A percentile compares a stretch with the other conserved stretches of the same genome.
Evolutionary conservation across 1,140 invertebrate species (phyloP).

Genomic region (Drosophila bipectinata): DNA sequence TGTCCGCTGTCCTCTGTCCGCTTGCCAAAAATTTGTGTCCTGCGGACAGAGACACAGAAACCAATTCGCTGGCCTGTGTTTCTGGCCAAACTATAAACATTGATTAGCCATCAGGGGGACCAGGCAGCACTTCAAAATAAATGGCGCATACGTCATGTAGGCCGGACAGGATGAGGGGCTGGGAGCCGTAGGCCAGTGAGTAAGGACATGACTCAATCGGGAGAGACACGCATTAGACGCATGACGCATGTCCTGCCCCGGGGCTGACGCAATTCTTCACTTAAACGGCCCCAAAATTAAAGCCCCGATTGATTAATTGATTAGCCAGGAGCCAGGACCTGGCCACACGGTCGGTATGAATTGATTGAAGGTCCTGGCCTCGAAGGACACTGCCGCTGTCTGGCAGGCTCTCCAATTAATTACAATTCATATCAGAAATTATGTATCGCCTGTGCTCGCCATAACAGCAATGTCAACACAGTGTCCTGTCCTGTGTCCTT

Average conservation of each 20-base stretch:
- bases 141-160: conserved; percentile 74
- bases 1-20: background rate
- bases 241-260: conserved; percentile 50
- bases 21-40: conserved; percentile 10
- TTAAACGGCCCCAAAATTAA: background rate
- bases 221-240: background rate
- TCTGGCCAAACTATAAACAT: conserved; percentile 53
- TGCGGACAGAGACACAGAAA: background rate
- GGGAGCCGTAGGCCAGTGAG: background rate
- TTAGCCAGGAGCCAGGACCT: background rate
- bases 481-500: conserved; percentile 28
- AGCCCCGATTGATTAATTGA: background rate
- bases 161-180: background rate
- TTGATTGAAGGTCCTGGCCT: too few species aligned
- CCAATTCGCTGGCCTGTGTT: background rate
- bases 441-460: conserved; percentile 54
- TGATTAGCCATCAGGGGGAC: conserved; percentile 66
- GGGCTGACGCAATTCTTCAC: conserved; percentile 23
- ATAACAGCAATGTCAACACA: conserved; percentile 22
- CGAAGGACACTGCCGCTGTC: background rate
- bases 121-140: conserved; percentile 51
- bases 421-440: conserved; percentile 62
- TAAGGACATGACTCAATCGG: conserved; percentile 53
- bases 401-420: conserved; percentile 49
- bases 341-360: too few species aligned